Percentiles rank a stretch among this genome's conserved stretches.
Conservation (phyloP, 2,797 vertebrate genomes). For the Eurystomus glaucurus region DNA sequence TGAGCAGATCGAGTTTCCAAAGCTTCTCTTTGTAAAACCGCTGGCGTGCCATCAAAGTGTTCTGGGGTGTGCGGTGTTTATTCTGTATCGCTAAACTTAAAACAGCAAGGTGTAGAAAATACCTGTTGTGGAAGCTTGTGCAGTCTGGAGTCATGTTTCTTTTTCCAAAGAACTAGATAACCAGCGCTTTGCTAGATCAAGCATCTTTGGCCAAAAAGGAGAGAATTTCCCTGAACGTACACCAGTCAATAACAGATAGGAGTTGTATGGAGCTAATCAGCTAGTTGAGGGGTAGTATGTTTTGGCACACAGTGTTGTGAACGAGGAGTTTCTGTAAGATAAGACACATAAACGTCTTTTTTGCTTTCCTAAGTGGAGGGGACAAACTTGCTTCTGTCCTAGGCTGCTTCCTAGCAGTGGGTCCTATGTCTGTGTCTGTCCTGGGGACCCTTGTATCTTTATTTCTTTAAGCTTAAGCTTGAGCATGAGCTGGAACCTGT, state of each 20-base stretch:
- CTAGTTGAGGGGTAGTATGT: background rate
- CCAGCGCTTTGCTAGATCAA: background rate
- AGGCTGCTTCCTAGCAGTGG: background rate
- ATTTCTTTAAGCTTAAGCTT: background rate
- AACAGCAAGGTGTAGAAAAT: background rate
- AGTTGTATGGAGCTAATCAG: background rate
- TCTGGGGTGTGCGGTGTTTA: background rate
- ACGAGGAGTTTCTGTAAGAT: background rate
- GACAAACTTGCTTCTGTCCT: background rate
- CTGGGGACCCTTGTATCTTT: background rate
- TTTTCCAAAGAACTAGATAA: background rate
- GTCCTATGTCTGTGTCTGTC: background rate
- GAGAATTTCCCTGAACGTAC: background rate
- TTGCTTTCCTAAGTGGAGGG: background rate
- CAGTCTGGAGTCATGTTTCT: background rate
- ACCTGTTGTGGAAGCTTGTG: background rate
- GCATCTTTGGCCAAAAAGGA: background rate
- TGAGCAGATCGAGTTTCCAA: background rate
- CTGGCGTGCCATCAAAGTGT: fast-evolving
- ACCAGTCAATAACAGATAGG: background rate
- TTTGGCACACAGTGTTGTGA: fast-evolving
- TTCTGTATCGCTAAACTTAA: background rate
- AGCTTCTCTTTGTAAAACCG: background rate
- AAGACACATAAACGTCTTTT: background rate
- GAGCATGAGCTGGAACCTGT: background rate